Percentiles rank a stretch among this genome's conserved stretches.
Conservation (phyloP, 2,113 vertebrate genomes). For the Perca fluviatilis region DNA sequence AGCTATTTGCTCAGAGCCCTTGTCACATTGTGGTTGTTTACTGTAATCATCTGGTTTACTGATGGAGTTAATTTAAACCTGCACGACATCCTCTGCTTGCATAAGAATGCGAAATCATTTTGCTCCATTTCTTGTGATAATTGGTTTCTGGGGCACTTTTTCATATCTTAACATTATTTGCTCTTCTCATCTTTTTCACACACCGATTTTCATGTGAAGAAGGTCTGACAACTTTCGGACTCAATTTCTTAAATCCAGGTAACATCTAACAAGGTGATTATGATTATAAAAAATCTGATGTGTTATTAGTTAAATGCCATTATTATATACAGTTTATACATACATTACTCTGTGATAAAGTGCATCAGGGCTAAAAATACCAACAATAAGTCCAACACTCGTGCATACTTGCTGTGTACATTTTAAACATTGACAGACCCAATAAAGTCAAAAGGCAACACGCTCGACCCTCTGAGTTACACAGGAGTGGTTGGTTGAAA, state of each 20-base stretch:
- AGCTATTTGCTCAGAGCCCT: constrained; percentile 26
- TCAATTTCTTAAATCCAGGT: constrained; percentile 25
- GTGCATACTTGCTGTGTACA: background rate
- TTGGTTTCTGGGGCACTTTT: constrained; percentile 68
- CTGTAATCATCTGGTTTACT: constrained; percentile 65
- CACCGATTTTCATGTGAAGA: constrained; percentile 21
- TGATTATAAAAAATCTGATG: constrained; percentile 14
- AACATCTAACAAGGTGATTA: constrained; percentile 28
- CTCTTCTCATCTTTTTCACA: constrained; percentile 27
- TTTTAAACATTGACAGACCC: background rate
- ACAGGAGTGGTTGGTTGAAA: constrained; percentile 8
- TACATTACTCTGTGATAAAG: background rate
- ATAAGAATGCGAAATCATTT: constrained; percentile 73
- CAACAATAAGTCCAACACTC: background rate
- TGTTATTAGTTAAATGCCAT: constrained; percentile 23
- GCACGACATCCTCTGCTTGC: constrained; percentile 60
- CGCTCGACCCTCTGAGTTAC: background rate
- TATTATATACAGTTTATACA: background rate
- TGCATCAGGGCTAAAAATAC: background rate
- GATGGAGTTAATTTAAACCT: constrained; percentile 63
- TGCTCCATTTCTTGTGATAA: constrained; percentile 80
- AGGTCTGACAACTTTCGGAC: constrained; percentile 17
- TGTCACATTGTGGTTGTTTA: constrained; percentile 53
- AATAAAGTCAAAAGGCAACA: constrained; percentile 4
- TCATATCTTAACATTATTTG: constrained; percentile 58